Conservation (phyloP, 2,113 vertebrate species). For the Nestor notabilis region DNA sequence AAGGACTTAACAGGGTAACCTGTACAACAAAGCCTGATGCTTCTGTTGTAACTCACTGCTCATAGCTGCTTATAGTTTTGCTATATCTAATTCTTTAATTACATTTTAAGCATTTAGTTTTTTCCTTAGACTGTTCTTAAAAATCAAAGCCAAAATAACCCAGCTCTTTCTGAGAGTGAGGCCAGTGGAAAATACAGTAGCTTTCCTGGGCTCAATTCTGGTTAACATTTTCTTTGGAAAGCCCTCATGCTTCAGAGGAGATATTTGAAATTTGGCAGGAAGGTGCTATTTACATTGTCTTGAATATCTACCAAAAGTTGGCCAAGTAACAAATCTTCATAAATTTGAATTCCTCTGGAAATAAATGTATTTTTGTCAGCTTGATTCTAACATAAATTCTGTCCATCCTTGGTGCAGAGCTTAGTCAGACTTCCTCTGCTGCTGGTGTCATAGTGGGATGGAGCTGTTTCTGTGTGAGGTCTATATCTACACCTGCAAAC, state of each 20-base stretch:
- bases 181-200: conserved; percentile 32
- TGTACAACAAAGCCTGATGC: neutral
- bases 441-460: neutral
- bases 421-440: neutral
- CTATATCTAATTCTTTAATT: neutral
- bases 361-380: neutral
- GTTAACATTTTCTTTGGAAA: conserved; percentile 42
- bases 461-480: neutral
- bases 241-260: neutral
- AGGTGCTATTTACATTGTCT: neutral
- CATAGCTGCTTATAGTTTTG: neutral
- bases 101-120: neutral
- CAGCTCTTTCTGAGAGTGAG: neutral
- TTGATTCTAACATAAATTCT: neutral
- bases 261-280: conserved; percentile 35
- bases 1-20: neutral
- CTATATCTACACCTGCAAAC: neutral
- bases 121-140: neutral
- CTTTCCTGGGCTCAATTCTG: conserved; percentile 10
- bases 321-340: neutral
- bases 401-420: neutral
- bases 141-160: neutral
- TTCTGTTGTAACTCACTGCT: neutral
- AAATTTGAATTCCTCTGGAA: neutral
- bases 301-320: conserved; percentile 1